These are phyloP conservation scores for Grammomys surdaster DNA, from an alignment of 2,113 vertebrate genomes.

Conservation along the genomic window DNA sequence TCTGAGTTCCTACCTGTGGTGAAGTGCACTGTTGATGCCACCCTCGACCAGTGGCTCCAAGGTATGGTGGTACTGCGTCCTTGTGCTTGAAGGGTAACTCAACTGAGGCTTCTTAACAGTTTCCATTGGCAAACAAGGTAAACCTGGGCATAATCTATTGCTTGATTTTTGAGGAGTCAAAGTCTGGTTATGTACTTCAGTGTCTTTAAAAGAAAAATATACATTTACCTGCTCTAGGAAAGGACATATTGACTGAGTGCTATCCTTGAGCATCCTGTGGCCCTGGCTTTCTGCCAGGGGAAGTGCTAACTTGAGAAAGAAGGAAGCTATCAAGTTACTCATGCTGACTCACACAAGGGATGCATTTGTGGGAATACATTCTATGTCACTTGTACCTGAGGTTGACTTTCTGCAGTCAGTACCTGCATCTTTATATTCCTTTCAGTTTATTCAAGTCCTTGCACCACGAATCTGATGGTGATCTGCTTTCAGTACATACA, in stretches of 20 bases:
- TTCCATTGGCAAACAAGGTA: not conserved
- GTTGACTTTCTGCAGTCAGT: not conserved
- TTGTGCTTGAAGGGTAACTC: not conserved
- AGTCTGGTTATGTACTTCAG: not conserved
- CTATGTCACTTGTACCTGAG: not conserved
- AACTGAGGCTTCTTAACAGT: not conserved
- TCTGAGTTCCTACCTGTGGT: constrained; percentile 96
- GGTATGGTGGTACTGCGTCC: constrained; percentile 82
- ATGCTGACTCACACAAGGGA: not conserved
- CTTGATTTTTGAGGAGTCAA: not conserved
- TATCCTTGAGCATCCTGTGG: not conserved
- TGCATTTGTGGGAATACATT: not conserved
- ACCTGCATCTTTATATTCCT: not conserved
- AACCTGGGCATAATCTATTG: not conserved
- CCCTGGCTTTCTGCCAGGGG: not conserved
- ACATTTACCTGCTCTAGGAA: not conserved
- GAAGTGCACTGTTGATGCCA: constrained; percentile 93
- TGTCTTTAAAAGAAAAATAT: not conserved
- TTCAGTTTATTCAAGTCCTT: constrained; percentile 27
- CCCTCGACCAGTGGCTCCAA: constrained; percentile 94
- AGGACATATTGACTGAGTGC: not conserved
- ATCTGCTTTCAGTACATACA: not conserved
- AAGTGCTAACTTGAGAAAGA: not conserved
- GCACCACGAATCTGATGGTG: not conserved
- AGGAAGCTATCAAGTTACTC: not conserved